Base-by-base conservation (phyloP, 2,113 vertebrate species). In the Pachyramphus minor region DNA sequence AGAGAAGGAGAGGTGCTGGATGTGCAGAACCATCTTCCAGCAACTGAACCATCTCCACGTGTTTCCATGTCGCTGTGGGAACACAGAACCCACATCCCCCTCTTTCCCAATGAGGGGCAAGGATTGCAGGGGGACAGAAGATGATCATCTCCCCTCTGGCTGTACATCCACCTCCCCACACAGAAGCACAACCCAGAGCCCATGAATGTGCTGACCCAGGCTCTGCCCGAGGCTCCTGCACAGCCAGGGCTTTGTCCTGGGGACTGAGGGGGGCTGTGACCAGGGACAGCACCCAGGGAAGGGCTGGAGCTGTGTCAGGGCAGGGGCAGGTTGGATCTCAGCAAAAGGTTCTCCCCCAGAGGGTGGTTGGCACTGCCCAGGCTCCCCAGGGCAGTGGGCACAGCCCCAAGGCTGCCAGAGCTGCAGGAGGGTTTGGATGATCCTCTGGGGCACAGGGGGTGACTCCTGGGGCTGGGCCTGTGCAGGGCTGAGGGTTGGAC, bases 161-260 rank as follows among this genome's bases (percentile, higher is more conserved):
- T 45, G 24, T 25, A 11, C 4, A 0, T 20, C 37, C 58, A 37
- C 16, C 14, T 44, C 37, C 21, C 7, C 27, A 7, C 0, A 1
- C 18, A 47, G 59, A 12, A 62, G 59, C 37, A 67, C 14, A 28
- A 7, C 14, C n/a, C 68, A 33, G 44, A 79, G 35, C 31, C 50
- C 47, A 1, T 0, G 33, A 16, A n/a, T 0, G 0, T 62, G 35
- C 50, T 64, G 20, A 19, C 5, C 28, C 25, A 62, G 27, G 31
- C 47, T 77, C 80, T 53, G 18, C 50, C 37, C 42, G 37, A 73
- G 27, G n/a, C 10, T 53, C 24, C 35, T 71, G 31, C 41, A 24
- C 1, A 50, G 18, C 0, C 2, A 41, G 28, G 55, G 20, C 28
- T 71, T 69, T 39, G 39, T 74, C 31, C 12, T 37, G 42, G 27